Conservation (phyloP, 2,113 vertebrate species). For the Mirza zaza region DNA sequence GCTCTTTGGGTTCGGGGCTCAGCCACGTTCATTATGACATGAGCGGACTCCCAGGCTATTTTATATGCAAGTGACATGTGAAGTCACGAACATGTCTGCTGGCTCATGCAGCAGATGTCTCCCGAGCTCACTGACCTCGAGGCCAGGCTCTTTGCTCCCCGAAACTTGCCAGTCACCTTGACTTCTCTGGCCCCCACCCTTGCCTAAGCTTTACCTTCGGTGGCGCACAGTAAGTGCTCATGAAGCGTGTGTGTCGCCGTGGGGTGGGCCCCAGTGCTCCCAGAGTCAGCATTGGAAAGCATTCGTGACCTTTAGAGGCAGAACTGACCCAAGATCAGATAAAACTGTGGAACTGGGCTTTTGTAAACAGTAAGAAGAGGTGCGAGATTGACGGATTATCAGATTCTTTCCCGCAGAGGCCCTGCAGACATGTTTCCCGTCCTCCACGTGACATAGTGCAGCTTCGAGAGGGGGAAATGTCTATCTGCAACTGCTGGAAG, state of each 20-base stretch:
- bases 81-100: neutral
- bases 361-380: neutral
- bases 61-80: neutral
- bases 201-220: neutral
- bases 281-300: neutral
- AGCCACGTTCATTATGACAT: neutral
- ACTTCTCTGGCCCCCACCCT: neutral
- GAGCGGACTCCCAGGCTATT: neutral
- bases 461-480: neutral
- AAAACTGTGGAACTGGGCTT: neutral
- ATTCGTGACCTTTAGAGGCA: neutral
- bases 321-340: neutral
- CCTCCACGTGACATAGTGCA: fast-evolving
- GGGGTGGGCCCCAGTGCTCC: fast-evolving
- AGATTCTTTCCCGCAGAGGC: neutral
- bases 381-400: neutral
- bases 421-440: neutral
- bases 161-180: neutral
- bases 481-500: neutral
- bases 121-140: neutral
- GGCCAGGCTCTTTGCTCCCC: neutral
- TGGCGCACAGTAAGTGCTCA: neutral
- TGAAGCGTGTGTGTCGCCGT: too few relatives aligned
- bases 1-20: neutral
- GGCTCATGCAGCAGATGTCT: neutral